Conservation (phyloP, 2,113 vertebrate species). For the Heterotis niloticus region DNA sequence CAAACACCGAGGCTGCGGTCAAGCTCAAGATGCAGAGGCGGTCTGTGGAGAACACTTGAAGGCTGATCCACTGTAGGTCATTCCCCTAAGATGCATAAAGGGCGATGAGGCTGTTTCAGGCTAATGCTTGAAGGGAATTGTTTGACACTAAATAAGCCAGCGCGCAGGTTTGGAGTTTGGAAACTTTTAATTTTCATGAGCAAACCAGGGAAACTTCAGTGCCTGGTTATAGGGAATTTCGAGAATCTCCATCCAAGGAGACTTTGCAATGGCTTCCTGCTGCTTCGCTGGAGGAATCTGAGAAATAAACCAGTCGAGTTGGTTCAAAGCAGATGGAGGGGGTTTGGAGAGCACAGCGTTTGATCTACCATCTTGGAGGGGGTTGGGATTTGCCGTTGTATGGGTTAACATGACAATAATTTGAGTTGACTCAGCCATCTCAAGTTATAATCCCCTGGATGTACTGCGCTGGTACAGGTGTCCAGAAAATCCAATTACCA, state of each 20-base stretch:
- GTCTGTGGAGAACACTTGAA: neutral
- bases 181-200: neutral
- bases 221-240: neutral
- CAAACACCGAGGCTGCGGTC: constrained; percentile 1
- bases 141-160: neutral
- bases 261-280: neutral
- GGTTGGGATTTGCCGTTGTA: neutral
- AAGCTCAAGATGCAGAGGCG: neutral
- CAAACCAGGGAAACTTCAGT: constrained; percentile 12
- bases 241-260: neutral
- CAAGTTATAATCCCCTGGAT: constrained; percentile 58
- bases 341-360: constrained; percentile 12
- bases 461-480: constrained; percentile 57
- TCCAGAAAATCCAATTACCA: constrained; percentile 57
- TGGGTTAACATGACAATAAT: constrained; percentile 48
- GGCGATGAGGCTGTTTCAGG: neutral
- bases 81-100: neutral
- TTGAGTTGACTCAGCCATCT: constrained; percentile 56
- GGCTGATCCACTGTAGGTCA: neutral
- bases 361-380: constrained; percentile 21
- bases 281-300: neutral
- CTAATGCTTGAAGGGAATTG: neutral
- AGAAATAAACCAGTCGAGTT: neutral
- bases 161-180: neutral
- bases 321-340: neutral